phyloP scores from a whole-genome alignment of 2,888 invertebrate species.

The Callyntrura sp. region DNA sequence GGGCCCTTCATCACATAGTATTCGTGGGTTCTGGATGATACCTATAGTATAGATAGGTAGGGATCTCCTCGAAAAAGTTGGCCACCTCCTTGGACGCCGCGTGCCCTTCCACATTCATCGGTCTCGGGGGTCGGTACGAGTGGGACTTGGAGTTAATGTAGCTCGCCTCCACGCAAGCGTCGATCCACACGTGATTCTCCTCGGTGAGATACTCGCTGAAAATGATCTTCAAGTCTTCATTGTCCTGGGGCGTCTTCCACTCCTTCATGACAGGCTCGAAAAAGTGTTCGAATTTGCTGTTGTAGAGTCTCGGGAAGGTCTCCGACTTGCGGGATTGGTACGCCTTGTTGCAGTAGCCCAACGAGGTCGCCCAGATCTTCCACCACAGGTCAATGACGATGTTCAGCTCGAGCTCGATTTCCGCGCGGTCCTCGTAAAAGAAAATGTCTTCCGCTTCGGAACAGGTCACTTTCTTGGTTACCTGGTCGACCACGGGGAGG shows the following conservation, averaged over 20 bases:
- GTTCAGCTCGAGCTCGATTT: constrained; percentile 71
- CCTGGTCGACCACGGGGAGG: background rate
- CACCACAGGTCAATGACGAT: constrained; percentile 75
- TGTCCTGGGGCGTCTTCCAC: constrained; percentile 65
- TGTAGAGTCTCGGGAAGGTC: constrained; percentile 74
- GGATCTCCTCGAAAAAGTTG: constrained; percentile 72
- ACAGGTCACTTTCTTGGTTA: background rate
- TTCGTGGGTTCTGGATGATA: constrained; percentile 8
- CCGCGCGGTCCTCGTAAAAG: constrained; percentile 72
- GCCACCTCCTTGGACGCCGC: background rate
- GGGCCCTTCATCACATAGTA: no score
- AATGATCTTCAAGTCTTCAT: constrained; percentile 44
- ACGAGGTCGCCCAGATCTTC: constrained; percentile 75
- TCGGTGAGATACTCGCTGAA: constrained; percentile 66
- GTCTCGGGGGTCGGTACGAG: constrained; percentile 74
- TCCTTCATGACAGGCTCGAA: constrained; percentile 39
- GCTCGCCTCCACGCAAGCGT: constrained; percentile 71
- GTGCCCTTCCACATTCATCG: constrained; percentile 38
- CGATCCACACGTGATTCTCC: constrained; percentile 62
- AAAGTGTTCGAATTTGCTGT: constrained; percentile 70
- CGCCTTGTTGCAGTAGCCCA: constrained; percentile 73
- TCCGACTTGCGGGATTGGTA: constrained; percentile 67
- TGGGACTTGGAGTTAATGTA: constrained; percentile 55
- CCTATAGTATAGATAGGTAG: constrained; percentile 27
- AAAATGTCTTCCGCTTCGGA: constrained; percentile 49